phyloP scores from a whole-genome alignment of 2,113 vertebrate species.

The Dasypus novemcinctus region DNA sequence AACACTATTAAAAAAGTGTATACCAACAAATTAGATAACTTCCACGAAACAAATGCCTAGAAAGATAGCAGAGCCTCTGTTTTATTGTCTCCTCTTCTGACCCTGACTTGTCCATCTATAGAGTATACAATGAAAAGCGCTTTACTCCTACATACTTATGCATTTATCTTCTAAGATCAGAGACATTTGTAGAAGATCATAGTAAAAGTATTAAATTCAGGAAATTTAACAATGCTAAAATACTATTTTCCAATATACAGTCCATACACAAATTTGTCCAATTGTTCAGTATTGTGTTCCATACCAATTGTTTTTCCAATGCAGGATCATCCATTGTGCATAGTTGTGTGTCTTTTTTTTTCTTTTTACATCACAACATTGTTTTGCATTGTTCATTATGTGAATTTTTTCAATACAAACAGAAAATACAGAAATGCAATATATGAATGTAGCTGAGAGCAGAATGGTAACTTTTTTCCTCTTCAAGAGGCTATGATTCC shows the following conservation, averaged over 20 bases:
- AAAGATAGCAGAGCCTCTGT: background rate
- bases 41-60: background rate
- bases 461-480: slow-evolving; percentile 74
- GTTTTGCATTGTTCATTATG: slow-evolving; percentile 97
- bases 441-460: slow-evolving; percentile 92
- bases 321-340: background rate
- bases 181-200: background rate
- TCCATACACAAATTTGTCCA: background rate
- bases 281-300: background rate
- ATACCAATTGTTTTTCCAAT: background rate
- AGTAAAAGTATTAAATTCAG: slow-evolving; percentile 1
- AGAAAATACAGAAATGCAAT: slow-evolving; percentile 93
- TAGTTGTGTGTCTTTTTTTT: no score
- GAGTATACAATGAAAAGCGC: background rate
- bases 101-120: background rate
- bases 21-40: background rate
- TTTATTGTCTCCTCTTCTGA: background rate
- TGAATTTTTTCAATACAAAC: slow-evolving; percentile 98
- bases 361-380: slow-evolving; percentile 88
- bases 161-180: background rate
- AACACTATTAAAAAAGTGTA: no score
- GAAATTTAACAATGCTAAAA: background rate
- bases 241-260: background rate
- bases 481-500: no score
- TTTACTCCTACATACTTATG: background rate